phyloP scores from a whole-genome alignment of 1,140 invertebrate genomes.

The Wasmannia auropunctata region DNA sequence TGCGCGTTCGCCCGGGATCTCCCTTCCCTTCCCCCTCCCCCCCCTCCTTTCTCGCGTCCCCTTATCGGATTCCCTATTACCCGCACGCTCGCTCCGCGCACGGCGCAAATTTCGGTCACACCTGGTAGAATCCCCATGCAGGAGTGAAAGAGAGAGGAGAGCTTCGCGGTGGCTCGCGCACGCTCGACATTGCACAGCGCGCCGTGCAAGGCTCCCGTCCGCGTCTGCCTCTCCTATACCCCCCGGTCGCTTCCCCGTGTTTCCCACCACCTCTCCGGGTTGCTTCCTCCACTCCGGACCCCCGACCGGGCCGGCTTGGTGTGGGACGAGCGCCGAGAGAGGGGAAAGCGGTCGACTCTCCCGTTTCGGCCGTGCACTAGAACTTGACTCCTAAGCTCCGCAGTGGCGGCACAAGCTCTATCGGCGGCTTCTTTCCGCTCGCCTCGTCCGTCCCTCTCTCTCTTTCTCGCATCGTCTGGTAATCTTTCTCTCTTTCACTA shows the following conservation, averaged over 20 bases:
- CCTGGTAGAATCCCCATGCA: conserved; percentile 68
- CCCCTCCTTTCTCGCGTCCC: not conserved
- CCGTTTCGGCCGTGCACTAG: conserved; percentile 74
- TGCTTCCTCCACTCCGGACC: conserved; percentile 36
- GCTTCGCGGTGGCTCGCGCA: conserved; percentile 49
- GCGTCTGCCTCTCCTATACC: not conserved
- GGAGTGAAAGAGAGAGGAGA: not conserved
- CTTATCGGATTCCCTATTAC: conserved; percentile 48
- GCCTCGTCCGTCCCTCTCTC: conserved; percentile 8
- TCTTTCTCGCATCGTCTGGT: not conserved
- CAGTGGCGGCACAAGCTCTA: conserved; percentile 68
- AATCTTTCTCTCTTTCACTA: not conserved
- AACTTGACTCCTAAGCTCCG: conserved; percentile 73
- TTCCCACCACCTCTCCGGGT: conserved; percentile 1
- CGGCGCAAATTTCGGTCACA: conserved; percentile 70
- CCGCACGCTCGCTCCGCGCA: conserved; percentile 3
- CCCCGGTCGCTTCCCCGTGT: conserved; percentile 15
- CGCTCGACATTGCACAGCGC: conserved; percentile 67
- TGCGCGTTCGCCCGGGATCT: not conserved
- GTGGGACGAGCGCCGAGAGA: not conserved
- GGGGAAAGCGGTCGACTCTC: conserved; percentile 68
- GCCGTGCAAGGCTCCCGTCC: conserved; percentile 29
- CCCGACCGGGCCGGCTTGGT: not conserved
- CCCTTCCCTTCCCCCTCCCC: not conserved
- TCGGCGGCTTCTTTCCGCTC: conserved; percentile 41